These are phyloP conservation scores for Archocentrus centrarchus DNA, from an alignment of 2,113 vertebrate species.

Conservation along the genomic window DNA sequence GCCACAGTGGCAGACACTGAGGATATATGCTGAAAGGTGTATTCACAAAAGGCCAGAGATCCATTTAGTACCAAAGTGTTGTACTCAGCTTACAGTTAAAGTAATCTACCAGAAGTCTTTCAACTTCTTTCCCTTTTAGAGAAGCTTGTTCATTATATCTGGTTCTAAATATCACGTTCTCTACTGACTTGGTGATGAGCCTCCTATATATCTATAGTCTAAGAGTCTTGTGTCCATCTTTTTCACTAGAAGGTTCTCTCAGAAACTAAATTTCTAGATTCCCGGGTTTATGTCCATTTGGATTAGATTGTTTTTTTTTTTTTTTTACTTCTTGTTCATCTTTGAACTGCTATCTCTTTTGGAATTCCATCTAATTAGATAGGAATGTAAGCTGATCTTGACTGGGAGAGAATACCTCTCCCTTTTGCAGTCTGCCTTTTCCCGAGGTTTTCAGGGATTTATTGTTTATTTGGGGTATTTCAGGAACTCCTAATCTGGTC, in stretches of 20 bases:
- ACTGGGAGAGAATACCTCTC: background rate
- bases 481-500: conserved; percentile 46
- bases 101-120: background rate
- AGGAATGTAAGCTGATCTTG: conserved; percentile 47
- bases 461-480: conserved; percentile 57
- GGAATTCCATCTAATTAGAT: conserved; percentile 48
- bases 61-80: background rate
- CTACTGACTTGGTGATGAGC: background rate
- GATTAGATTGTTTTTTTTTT: background rate
- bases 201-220: background rate
- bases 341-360: background rate
- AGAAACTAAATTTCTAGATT: background rate
- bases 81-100: background rate
- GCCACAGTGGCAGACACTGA: background rate
- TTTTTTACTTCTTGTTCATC: background rate
- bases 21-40: background rate
- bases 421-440: conserved; percentile 9
- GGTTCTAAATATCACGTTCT: background rate
- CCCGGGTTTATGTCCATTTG: background rate
- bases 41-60: background rate
- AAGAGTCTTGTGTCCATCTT: background rate
- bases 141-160: background rate
- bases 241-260: background rate
- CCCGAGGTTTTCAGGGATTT: conserved; percentile 34
- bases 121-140: background rate